Percentiles rank a stretch among this genome's conserved stretches.
phyloP scores from a whole-genome alignment of 2,888 invertebrate genomes.

The Clitarchus hookeri region DNA sequence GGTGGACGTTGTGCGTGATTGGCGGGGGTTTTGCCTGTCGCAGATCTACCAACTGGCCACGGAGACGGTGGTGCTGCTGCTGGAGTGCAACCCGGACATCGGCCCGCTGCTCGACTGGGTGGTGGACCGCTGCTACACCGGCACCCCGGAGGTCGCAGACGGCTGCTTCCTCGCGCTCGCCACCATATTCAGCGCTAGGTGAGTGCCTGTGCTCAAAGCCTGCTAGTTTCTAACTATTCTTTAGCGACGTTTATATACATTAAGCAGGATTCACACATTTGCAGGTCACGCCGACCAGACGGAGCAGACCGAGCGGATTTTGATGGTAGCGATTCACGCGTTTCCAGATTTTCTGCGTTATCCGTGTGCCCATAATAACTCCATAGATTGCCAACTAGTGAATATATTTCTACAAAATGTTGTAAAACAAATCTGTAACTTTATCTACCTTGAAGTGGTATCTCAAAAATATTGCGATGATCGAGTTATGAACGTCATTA shows the following conservation, averaged over 20 bases:
- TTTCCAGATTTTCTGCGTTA: neutral
- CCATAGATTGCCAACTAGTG: too few relatives aligned
- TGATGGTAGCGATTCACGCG: too few relatives aligned
- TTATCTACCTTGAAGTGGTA: too few relatives aligned
- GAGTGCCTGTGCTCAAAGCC: conserved; percentile 46
- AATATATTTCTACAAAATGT: too few relatives aligned
- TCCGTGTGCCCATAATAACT: too few relatives aligned
- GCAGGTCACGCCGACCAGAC: too few relatives aligned
- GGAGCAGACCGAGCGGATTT: too few relatives aligned
- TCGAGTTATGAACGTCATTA: too few relatives aligned
- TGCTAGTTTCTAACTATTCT: neutral
- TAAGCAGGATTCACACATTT: neutral
- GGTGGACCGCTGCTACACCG: conserved; percentile 96
- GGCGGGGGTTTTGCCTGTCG: too few relatives aligned
- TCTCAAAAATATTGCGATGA: too few relatives aligned
- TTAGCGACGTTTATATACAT: neutral
- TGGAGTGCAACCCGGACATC: conserved; percentile 95
- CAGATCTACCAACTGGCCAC: conserved; percentile 89
- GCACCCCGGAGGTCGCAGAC: conserved; percentile 87
- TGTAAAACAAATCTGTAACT: too few relatives aligned
- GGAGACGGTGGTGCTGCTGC: conserved; percentile 88
- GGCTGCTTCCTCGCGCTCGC: conserved; percentile 96
- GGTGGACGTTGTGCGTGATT: too few relatives aligned
- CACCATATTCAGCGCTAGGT: conserved; percentile 95
- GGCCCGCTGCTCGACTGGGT: conserved; percentile 95